Evolutionary conservation across 2,113 vertebrate species (phyloP).

Genomic region (Tichodroma muraria): DNA sequence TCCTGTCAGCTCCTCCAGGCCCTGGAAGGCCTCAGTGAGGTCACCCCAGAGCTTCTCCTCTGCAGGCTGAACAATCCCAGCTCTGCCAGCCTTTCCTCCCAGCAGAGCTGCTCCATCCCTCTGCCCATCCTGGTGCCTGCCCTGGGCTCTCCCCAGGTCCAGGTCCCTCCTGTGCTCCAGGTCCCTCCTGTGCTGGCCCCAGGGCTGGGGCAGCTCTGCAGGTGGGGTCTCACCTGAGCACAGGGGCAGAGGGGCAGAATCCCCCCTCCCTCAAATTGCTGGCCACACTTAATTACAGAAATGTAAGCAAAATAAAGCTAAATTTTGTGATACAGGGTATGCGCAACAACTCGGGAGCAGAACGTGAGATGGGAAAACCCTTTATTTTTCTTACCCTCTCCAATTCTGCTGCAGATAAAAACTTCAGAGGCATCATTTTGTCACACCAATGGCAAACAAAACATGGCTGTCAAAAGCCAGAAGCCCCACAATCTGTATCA

Average conservation of each 20-base stretch:
- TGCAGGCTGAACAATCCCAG: background rate
- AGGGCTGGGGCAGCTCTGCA: background rate
- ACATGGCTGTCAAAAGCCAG: background rate
- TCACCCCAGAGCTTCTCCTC: background rate
- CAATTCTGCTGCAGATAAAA: background rate
- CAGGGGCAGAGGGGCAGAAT: background rate
- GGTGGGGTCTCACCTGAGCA: background rate
- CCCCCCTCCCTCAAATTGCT: background rate
- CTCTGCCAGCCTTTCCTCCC: background rate
- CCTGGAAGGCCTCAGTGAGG: fast-evolving
- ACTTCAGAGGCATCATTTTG: background rate
- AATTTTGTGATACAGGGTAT: background rate
- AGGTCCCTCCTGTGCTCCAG: background rate
- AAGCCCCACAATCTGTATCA: background rate
- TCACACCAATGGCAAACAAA: background rate
- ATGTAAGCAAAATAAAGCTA: background rate
- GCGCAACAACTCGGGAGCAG: background rate
- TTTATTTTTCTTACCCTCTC: background rate
- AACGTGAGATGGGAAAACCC: background rate
- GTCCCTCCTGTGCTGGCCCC: background rate
- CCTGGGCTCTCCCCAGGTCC: background rate
- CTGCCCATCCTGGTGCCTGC: background rate
- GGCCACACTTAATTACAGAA: background rate
- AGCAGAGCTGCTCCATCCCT: background rate
- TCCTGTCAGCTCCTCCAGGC: fast-evolving